phyloP scores from a whole-genome alignment of 1,140 invertebrate species.

The Drosophila repletoides region DNA sequence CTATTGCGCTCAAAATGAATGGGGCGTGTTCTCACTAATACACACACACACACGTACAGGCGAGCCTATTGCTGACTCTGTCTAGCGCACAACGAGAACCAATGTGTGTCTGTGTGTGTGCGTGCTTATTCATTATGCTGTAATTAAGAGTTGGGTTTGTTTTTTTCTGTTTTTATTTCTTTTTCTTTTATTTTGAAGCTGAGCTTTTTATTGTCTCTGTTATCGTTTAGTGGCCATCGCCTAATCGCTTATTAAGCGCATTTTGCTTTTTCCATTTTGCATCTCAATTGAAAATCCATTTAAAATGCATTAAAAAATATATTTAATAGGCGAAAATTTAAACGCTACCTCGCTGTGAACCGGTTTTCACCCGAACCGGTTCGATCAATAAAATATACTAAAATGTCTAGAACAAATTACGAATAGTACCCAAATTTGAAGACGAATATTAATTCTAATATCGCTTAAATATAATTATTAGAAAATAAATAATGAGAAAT shows the following conservation, averaged over 20 bases:
- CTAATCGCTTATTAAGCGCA: slow-evolving; percentile 25
- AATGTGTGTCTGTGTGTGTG: slow-evolving; percentile 32
- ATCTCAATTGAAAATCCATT: slow-evolving; percentile 22
- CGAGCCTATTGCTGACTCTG: slow-evolving; percentile 43
- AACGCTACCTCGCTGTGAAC: no score
- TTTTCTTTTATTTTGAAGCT: slow-evolving; percentile 34
- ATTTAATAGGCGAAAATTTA: slow-evolving; percentile 11
- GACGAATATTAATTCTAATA: no score
- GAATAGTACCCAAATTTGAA: no score
- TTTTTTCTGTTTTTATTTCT: slow-evolving; percentile 8
- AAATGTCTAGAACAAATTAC: no score
- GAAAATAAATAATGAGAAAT: no score
- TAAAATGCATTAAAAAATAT: slow-evolving; percentile 46
- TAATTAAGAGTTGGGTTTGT: slow-evolving; percentile 67
- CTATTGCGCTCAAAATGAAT: slow-evolving; percentile 41
- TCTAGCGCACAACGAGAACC: slow-evolving; percentile 6
- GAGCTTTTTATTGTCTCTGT: slow-evolving; percentile 35
- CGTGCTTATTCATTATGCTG: slow-evolving; percentile 71
- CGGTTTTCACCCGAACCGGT: no score
- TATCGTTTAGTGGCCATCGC: slow-evolving; percentile 51
- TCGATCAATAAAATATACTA: no score
- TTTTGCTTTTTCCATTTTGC: slow-evolving; percentile 17
- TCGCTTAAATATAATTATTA: no score
- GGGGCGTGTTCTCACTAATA: slow-evolving; percentile 53
- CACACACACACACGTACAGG: slow-evolving; percentile 3